A percentile compares a stretch with the other conserved stretches of the same genome.
Conservation (phyloP, 1,140 invertebrate species). For the Phymorhynchus buccinoides region DNA sequence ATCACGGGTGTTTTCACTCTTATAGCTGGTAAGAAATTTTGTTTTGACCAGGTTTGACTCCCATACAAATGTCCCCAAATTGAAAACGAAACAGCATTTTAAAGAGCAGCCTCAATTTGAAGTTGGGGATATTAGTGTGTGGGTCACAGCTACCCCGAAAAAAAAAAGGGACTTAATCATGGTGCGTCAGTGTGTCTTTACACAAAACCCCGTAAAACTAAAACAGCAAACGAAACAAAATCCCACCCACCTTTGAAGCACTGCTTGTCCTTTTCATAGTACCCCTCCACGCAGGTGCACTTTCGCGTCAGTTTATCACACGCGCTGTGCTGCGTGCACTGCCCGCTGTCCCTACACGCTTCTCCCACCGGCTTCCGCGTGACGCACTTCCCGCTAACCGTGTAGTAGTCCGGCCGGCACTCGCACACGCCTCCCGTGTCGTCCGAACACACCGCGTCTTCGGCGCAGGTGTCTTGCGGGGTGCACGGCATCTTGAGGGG, state of each 20-base stretch:
- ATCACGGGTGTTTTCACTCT: too few species aligned
- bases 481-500: constrained; percentile 24
- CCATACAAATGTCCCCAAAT: too few species aligned
- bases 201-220: not conserved
- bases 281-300: constrained; percentile 24
- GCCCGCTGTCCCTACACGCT: constrained; percentile 20
- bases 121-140: too few species aligned
- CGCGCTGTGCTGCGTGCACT: constrained; percentile 23
- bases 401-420: constrained; percentile 39
- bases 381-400: constrained; percentile 32
- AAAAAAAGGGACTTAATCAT: not conserved
- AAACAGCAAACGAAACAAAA: not conserved
- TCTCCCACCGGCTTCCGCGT: constrained; percentile 6
- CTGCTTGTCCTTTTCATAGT: constrained; percentile 28
- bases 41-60: too few species aligned
- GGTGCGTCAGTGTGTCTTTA: too few species aligned
- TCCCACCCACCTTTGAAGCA: constrained; percentile 13
- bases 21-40: too few species aligned
- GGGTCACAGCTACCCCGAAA: too few species aligned
- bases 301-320: constrained; percentile 37
- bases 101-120: too few species aligned
- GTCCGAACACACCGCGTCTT: constrained; percentile 26
- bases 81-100: too few species aligned
- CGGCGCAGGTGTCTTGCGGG: constrained; percentile 34
- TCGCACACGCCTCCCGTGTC: constrained; percentile 36